Percentiles rank a stretch among this genome's conserved stretches.
Evolutionary conservation across 1,140 invertebrate species (phyloP).

Genomic region (Neodiprion virginianus): DNA sequence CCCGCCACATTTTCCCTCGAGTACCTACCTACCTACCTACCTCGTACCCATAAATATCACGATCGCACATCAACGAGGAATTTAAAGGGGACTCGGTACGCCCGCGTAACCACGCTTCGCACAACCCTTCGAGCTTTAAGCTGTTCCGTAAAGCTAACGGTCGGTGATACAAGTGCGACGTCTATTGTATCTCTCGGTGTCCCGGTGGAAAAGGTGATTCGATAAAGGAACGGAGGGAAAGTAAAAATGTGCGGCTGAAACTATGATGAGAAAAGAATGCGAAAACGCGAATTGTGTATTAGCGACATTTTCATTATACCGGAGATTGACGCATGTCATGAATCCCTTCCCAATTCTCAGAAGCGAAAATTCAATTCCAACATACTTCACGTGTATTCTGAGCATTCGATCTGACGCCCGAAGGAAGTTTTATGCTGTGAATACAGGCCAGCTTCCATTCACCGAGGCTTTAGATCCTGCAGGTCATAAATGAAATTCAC

Average conservation of each 20-base stretch:
- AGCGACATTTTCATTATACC: too few species aligned
- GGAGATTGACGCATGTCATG: background rate
- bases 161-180: too few species aligned
- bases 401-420: background rate
- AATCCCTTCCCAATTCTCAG: background rate
- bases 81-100: background rate
- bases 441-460: background rate
- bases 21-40: background rate
- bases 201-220: too few species aligned
- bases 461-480: background rate
- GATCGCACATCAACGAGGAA: background rate
- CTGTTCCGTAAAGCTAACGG: too few species aligned
- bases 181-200: too few species aligned
- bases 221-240: too few species aligned
- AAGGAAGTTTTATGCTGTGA: background rate
- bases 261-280: too few species aligned
- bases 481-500: constrained; percentile 2
- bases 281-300: too few species aligned
- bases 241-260: too few species aligned
- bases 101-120: background rate
- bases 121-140: background rate
- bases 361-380: background rate
- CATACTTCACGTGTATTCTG: background rate
- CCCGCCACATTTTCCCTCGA: background rate
- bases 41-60: background rate